A percentile compares a stretch with the other conserved stretches of the same genome.
Conservation (phyloP, 2,888 invertebrate genomes). For the Temnothorax rugatulus region DNA sequence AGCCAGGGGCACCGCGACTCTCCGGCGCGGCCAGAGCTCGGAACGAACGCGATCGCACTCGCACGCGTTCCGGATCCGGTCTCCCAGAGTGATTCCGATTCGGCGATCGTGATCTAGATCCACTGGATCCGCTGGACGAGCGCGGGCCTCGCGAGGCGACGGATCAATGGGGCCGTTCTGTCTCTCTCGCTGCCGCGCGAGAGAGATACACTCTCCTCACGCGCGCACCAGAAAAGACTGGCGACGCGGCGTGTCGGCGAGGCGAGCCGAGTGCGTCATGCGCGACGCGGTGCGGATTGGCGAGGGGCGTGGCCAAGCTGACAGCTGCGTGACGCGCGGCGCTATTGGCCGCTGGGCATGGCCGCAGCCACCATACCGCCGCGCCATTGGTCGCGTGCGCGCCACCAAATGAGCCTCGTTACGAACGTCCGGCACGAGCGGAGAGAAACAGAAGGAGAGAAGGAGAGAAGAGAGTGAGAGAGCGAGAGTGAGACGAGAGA, state of each 20-base stretch:
- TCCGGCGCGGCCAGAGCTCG: background rate
- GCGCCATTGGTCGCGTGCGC: conserved; percentile 69
- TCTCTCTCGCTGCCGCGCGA: conserved; percentile 64
- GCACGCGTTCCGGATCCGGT: background rate
- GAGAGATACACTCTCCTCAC: conserved; percentile 78
- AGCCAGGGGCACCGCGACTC: background rate
- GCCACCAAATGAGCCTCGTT: conserved; percentile 79
- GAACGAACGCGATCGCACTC: background rate
- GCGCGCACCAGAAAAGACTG: conserved; percentile 84
- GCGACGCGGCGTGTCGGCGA: conserved; percentile 67
- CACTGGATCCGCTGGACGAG: background rate
- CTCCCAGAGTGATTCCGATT: conserved; percentile 5
- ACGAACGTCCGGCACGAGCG: conserved; percentile 65
- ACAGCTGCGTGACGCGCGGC: conserved; percentile 54
- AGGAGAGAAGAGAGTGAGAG: too few species aligned
- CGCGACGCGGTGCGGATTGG: conserved; percentile 75
- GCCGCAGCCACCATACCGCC: conserved; percentile 78
- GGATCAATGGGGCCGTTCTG: conserved; percentile 51
- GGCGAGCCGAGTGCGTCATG: conserved; percentile 71
- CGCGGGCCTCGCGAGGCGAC: conserved; percentile 39
- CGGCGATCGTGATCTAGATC: conserved; percentile 41
- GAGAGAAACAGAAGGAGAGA: background rate
- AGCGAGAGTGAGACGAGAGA: background rate
- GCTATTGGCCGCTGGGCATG: conserved; percentile 80
- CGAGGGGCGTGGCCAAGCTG: conserved; percentile 72